Base-by-base conservation (phyloP, 1,140 invertebrate genomes). In the Choristoneura fumiferana region DNA sequence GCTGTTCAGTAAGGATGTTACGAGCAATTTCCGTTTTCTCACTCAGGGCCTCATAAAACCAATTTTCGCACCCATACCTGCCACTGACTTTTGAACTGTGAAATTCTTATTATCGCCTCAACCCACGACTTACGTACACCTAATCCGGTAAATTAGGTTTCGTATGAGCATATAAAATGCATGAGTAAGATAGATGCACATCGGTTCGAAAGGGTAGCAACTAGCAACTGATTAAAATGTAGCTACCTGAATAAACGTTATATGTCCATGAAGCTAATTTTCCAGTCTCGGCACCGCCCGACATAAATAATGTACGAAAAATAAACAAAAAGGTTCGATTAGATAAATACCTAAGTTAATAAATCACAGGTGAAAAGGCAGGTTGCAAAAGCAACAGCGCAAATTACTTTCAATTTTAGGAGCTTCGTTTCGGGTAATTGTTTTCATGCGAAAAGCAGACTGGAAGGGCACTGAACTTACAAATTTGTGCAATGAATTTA, bases 61-160 rank as follows among this genome's bases (percentile, higher is more conserved):
- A 49, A 49, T 49, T 49, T 49, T 49, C 43, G 22, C 18, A n/a
- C 43, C 12, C 43, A n/a, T 17, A 9, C 40, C 17, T 49, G 43
- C 12, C 43, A 49, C 43, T 49, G 43, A 49, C 43, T 49, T 49
- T n/a, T 49, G 43, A 12, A 49, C 18, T 45, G 40, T 45, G 40
- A 45, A 29, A 22, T 45, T 22, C 40, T 45, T 45, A 45, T 45
- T 45, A 29, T 45, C 17, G 15, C 18, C 22, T 45, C 40, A 22
- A 18, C 17, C 18, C 10, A 9, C 18, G 18, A 49, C 43, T 49
- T 49, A 33, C 43, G 43, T 12, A 10, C 40, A 22, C 18, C 40
- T 43, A 43, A 49, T 49, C n/a, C 22, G 10, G n/a, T 22, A 49
- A 49, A 49, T 49, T 49, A 49, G 18, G 18, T 49, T 49, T 49